Percentiles rank a stretch among this genome's conserved stretches.
Evolutionary conservation across 92 coral and sea anemone species (phyloP).

Genomic region (Epizoanthus stellaris): DNA sequence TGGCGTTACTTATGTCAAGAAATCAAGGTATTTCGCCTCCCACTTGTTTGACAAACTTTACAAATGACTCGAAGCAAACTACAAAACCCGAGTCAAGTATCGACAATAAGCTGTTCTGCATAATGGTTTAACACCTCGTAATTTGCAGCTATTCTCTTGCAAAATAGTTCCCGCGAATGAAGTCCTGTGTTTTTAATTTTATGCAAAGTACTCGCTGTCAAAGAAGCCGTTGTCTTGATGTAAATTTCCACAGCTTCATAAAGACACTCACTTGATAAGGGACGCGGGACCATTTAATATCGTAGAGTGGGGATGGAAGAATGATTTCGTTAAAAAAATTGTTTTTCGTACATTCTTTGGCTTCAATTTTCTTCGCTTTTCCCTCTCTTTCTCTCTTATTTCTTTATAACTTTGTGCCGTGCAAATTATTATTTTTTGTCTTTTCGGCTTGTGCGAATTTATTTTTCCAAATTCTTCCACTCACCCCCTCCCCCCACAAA

Average conservation of each 20-base stretch:
- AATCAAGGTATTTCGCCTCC: constrained; percentile 16
- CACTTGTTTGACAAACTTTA: constrained; percentile 34
- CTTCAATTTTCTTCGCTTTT: too few species aligned
- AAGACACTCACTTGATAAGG: too few species aligned
- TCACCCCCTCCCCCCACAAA: too few species aligned
- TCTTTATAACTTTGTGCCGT: too few species aligned
- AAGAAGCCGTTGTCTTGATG: constrained; percentile 33
- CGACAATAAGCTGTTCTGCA: constrained; percentile 36
- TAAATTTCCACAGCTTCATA: constrained; percentile 13
- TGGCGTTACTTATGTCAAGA: neutral
- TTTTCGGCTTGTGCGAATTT: too few species aligned
- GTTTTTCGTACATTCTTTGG: too few species aligned
- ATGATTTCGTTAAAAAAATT: too few species aligned
- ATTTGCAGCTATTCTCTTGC: constrained; percentile 49
- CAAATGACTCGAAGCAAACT: constrained; percentile 27
- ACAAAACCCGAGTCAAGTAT: constrained; percentile 40
- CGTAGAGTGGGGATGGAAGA: too few species aligned
- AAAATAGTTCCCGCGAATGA: constrained; percentile 33
- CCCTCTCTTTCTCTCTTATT: too few species aligned
- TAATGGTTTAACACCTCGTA: constrained; percentile 43
- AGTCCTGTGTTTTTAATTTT: constrained; percentile 14
- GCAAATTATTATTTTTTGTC: too few species aligned
- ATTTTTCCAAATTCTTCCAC: too few species aligned
- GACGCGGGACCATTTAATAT: too few species aligned
- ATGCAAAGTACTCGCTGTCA: constrained; percentile 44